Evolutionary conservation across 2,888 invertebrate species (phyloP).

Genomic region (Caenorhabditis macrosperma): DNA sequence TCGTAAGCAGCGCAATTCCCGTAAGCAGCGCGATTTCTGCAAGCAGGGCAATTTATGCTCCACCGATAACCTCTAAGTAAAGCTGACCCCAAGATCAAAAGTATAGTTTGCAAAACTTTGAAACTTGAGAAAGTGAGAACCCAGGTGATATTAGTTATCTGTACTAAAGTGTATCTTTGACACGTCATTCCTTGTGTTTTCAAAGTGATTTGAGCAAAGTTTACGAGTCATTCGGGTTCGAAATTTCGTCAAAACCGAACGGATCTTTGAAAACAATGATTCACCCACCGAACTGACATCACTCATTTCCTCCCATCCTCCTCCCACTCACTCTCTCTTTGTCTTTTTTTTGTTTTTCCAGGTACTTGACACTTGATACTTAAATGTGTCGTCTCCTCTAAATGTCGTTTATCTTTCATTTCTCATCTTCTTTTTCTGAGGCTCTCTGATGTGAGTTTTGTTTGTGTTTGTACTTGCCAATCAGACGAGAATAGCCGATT

Average conservation of each 20-base stretch:
- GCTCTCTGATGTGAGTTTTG: conserved; percentile 7
- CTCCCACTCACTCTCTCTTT: background rate
- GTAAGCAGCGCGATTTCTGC: no score
- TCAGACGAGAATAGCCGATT: background rate
- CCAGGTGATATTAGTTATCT: background rate
- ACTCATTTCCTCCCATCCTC: conserved; percentile 1
- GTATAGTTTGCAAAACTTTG: background rate
- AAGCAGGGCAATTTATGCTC: no score
- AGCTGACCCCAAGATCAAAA: background rate
- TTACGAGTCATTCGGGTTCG: no score
- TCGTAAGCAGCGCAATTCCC: no score
- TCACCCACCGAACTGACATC: conserved; percentile 18
- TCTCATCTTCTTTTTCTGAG: conserved; percentile 14
- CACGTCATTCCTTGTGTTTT: no score
- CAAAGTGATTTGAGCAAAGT: no score
- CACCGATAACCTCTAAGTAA: no score
- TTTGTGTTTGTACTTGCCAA: background rate
- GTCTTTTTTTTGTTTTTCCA: conserved; percentile 15
- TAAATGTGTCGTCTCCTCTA: conserved; percentile 2
- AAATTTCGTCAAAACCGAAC: background rate
- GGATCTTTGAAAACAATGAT: conserved; percentile 31
- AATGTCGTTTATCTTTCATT: background rate
- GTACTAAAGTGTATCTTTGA: background rate
- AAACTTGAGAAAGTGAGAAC: background rate
- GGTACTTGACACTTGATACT: conserved; percentile 54